Evolutionary conservation across 2,888 invertebrate species (phyloP).

Genomic region (Yponomeuta sedellus): DNA sequence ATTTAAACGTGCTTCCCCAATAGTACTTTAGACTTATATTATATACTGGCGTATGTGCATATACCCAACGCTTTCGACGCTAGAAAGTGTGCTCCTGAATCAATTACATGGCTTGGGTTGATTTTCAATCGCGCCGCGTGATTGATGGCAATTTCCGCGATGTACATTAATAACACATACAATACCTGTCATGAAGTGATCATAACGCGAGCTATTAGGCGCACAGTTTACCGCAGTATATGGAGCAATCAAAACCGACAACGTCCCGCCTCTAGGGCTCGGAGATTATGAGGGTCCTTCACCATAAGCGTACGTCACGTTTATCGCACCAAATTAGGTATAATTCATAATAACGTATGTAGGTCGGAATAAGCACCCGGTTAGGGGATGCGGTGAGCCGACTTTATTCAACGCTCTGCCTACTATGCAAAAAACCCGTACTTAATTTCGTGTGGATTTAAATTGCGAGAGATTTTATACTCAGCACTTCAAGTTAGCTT

Average conservation of each 20-base stretch:
- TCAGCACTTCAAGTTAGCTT: background rate
- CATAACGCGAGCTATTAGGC: background rate
- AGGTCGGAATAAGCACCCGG: slow-evolving; percentile 1
- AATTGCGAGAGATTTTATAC: background rate
- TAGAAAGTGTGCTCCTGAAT: too few relatives aligned
- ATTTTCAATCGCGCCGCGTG: too few relatives aligned
- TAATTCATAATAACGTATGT: slow-evolving; percentile 2
- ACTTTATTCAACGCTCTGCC: background rate
- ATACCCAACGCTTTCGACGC: too few relatives aligned
- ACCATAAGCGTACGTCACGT: background rate
- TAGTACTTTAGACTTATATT: too few relatives aligned
- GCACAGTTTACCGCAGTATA: background rate
- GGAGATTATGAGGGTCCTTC: background rate
- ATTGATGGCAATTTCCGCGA: too few relatives aligned
- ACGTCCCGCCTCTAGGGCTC: background rate
- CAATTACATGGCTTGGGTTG: too few relatives aligned
- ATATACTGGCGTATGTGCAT: too few relatives aligned
- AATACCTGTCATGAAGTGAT: background rate
- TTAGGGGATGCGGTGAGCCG: background rate
- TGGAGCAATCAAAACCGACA: background rate
- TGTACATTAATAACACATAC: background rate
- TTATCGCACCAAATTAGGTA: background rate
- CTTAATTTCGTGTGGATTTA: background rate
- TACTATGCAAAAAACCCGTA: background rate
- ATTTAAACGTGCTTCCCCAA: too few relatives aligned